Evolutionary conservation across 2,113 vertebrate genomes (phyloP).

Genomic region (Orcinus orca): DNA sequence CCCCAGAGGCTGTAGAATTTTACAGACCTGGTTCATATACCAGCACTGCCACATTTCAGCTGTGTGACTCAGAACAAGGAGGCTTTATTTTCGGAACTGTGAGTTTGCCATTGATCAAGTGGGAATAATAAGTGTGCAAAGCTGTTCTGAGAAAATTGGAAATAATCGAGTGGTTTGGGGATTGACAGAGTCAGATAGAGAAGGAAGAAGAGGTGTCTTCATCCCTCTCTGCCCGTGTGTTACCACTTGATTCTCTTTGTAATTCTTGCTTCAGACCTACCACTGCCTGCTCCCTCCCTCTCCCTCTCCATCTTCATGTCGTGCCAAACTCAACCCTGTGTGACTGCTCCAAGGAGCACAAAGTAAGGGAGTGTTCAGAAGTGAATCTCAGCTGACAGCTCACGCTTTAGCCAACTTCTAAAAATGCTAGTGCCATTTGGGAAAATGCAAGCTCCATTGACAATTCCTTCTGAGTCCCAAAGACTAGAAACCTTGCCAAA

Average conservation of each 20-base stretch:
- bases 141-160: background rate
- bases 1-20: background rate
- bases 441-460: background rate
- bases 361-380: background rate
- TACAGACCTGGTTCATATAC: background rate
- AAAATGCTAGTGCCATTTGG: background rate
- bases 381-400: background rate
- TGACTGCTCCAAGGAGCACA: background rate
- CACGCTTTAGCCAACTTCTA: background rate
- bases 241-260: background rate
- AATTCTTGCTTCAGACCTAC: background rate
- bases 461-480: conserved; percentile 3
- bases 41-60: background rate
- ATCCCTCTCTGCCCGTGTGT: background rate
- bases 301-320: background rate
- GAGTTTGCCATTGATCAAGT: background rate
- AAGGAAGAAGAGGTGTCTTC: conserved; percentile 2
- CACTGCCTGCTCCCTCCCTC: background rate
- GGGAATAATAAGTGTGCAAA: background rate
- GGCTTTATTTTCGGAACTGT: background rate
- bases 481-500: background rate
- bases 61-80: background rate
- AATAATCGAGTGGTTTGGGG: too few relatives aligned
- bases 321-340: background rate
- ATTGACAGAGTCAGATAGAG: background rate